phyloP scores from a whole-genome alignment of 2,797 vertebrate genomes.

The Sciaenops ocellatus region DNA sequence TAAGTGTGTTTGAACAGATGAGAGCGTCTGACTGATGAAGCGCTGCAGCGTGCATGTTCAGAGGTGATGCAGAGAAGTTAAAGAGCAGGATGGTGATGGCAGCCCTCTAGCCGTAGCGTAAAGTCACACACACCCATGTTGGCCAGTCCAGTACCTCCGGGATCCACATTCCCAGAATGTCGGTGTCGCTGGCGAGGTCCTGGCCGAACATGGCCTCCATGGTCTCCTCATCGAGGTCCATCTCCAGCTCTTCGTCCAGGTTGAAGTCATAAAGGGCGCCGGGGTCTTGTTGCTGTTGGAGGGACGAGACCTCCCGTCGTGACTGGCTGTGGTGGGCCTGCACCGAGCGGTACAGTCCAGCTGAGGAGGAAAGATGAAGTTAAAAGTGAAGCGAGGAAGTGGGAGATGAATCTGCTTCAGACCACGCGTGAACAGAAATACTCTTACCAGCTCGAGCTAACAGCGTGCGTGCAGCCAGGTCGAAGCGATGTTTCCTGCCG shows the following conservation, averaged over 20 bases:
- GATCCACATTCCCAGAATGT: constrained; percentile 99
- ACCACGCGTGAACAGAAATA: background rate
- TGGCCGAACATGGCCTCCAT: constrained; percentile 99
- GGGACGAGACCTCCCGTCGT: constrained; percentile 90
- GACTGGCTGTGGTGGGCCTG: constrained; percentile 97
- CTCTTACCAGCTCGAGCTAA: constrained; percentile 94
- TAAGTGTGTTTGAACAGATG: background rate
- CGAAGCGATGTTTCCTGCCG: constrained; percentile 95
- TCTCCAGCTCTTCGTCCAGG: constrained; percentile 97
- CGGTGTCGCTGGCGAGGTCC: constrained; percentile 95
- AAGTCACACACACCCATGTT: constrained; percentile 99
- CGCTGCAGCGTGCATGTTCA: background rate
- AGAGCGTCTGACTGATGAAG: background rate
- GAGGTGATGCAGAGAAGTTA: constrained; percentile 30
- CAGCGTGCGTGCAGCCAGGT: constrained; percentile 94
- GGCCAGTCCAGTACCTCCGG: constrained; percentile 99
- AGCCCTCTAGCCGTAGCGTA: constrained; percentile 79
- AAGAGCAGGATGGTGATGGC: constrained; percentile 79
- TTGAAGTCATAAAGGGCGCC: constrained; percentile 96
- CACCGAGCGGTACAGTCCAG: constrained; percentile 96
- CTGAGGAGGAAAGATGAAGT: constrained; percentile 70
- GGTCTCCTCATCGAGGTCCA: constrained; percentile 98
- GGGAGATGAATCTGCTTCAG: background rate
- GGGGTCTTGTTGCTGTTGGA: constrained; percentile 91
- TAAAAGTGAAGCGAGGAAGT: background rate